Evolutionary conservation across 2,113 vertebrate species (phyloP), one percentile per base, ranked within the genome.

Genomic region (Ivindomyrus marchei): DNA sequence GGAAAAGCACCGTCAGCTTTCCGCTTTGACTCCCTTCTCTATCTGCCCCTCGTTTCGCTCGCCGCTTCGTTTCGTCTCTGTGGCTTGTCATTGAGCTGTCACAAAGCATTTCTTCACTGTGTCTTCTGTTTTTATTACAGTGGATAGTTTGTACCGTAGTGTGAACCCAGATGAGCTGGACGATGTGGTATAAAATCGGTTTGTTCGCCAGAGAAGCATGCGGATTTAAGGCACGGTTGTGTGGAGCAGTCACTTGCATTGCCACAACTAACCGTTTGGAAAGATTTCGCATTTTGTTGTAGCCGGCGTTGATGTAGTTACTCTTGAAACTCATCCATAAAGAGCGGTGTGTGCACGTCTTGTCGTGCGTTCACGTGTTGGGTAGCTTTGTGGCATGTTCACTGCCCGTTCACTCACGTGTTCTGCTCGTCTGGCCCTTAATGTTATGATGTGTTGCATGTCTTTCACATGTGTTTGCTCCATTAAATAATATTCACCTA

Each of bases 111-210:
- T 77, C 53, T 56, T 17, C 83, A 52, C 36, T 83, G 27, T 89
- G 11, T 53, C 17, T 88, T 36, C 50, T 86, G 62, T 77, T 36
- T 88, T 24, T 47, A 31, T 89, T 89, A 39, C 89, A 89, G 89
- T 45, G 52, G 39, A 0, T 58, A 62, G 31, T 85, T 89, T 80
- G 70, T 50, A n/a, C 88, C 66, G 7, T 84, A 89, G 88, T 56
- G 87, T 45, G 77, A 47, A 46, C 89, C 77, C 89, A 46, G 89
- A 62, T 47, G 89, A 89, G 53, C 52, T 17, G 89, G 77, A 89
- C 7, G 27, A 24, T 45, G 89, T 52, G 88, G 88, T 89, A 89
- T 46, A 53, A 27, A 58, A 58, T 58, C 17, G 7, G 47, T 49
- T 84, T 6, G 10, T 89, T 62, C 27, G 24, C 50, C n/a, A 11